Evolutionary conservation across 2,113 vertebrate species (phyloP).

Genomic region (Polyodon spathula): DNA sequence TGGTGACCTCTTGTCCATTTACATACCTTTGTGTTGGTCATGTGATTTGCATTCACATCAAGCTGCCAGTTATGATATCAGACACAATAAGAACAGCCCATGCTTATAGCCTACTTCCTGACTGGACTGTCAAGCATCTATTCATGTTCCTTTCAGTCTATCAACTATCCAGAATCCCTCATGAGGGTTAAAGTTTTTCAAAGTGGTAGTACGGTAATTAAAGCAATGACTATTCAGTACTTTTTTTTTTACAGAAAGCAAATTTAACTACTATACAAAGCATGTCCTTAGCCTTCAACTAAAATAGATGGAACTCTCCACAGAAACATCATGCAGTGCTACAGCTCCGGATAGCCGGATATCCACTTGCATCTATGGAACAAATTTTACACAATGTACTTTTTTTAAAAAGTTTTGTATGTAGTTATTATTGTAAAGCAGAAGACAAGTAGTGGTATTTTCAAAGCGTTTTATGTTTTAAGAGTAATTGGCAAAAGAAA

Average conservation of each 20-base stretch:
- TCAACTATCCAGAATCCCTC: background rate
- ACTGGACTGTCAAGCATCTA: slow-evolving; percentile 34
- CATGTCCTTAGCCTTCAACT: background rate
- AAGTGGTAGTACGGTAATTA: background rate
- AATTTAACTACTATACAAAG: background rate
- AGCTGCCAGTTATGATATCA: slow-evolving; percentile 61
- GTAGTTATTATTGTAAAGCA: too few relatives aligned
- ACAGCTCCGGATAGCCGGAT: slow-evolving; percentile 6
- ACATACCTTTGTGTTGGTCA: slow-evolving; percentile 49
- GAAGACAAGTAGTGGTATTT: too few relatives aligned
- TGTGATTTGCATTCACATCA: slow-evolving; percentile 60
- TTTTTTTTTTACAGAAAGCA: background rate
- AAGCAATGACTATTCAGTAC: slow-evolving; percentile 3
- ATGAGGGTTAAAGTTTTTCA: background rate
- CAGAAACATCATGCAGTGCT: background rate
- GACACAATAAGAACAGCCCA: slow-evolving; percentile 59
- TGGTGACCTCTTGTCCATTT: slow-evolving; percentile 65
- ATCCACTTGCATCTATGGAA: slow-evolving; percentile 8
- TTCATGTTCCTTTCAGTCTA: slow-evolving; percentile 1
- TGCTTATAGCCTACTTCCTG: slow-evolving; percentile 67
- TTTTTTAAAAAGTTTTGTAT: too few relatives aligned
- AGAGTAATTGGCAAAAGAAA: too few relatives aligned
- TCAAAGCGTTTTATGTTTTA: too few relatives aligned
- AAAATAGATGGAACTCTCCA: background rate
- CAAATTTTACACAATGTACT: slow-evolving; percentile 11